A percentile compares a stretch with the other conserved stretches of the same genome.
Evolutionary conservation across 1,140 invertebrate species (phyloP).

Genomic region (Papilio polyxenes): DNA sequence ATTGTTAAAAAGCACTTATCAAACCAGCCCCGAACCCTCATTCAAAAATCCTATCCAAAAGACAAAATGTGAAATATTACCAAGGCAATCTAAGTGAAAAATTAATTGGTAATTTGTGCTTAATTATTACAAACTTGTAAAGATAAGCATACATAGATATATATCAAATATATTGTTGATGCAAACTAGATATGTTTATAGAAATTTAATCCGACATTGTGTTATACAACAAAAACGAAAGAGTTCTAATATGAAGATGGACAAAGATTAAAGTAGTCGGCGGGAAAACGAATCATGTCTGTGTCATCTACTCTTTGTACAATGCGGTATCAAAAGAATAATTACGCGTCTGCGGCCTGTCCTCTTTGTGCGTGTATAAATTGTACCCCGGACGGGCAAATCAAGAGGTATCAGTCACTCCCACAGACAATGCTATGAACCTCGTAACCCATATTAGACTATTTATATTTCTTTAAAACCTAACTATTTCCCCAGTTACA

Average conservation of each 20-base stretch:
- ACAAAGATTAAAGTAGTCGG: conserved; percentile 58
- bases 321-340: conserved; percentile 58
- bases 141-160: conserved; percentile 30
- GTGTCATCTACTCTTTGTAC: conserved; percentile 68
- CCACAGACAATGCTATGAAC: conserved; percentile 51
- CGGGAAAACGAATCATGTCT: conserved; percentile 58
- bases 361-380: conserved; percentile 47
- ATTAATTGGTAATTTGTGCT: conserved; percentile 45
- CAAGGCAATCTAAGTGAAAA: conserved; percentile 41
- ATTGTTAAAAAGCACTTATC: conserved; percentile 73
- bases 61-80: conserved; percentile 42
- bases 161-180: conserved; percentile 2
- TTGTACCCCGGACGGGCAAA: conserved; percentile 37
- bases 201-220: conserved; percentile 8
- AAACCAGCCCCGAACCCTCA: conserved; percentile 55
- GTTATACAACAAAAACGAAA: background rate
- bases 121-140: conserved; percentile 44
- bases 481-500: conserved; percentile 58
- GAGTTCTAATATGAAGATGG: conserved; percentile 33
- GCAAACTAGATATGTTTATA: background rate
- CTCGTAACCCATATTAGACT: conserved; percentile 61
- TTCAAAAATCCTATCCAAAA: conserved; percentile 52
- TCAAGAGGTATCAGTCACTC: conserved; percentile 40
- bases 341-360: conserved; percentile 39
- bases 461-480: conserved; percentile 72